Conservation (phyloP, 2,113 vertebrate species). For the Rafetus swinhoei region DNA sequence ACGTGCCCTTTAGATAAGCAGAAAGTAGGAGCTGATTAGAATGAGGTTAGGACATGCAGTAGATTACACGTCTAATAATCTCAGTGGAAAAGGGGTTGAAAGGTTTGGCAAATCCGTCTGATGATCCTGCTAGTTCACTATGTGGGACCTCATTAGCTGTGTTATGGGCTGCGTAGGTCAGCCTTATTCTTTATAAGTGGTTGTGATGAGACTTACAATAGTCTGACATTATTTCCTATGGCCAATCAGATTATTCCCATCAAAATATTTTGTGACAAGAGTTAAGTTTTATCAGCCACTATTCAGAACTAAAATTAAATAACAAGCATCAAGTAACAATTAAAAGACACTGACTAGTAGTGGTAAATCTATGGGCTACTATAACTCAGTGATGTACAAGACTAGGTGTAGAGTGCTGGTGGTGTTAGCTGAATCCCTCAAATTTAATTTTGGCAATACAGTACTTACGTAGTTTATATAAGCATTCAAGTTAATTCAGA, state of each 20-base stretch:
- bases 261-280: background rate
- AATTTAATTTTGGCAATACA: background rate
- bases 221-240: background rate
- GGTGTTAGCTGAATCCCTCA: background rate
- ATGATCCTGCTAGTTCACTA: background rate
- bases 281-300: background rate
- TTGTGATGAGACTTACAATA: background rate
- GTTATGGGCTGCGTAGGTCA: accelerated
- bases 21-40: background rate
- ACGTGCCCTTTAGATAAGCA: background rate
- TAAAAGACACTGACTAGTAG: background rate
- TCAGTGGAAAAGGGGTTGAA: background rate
- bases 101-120: background rate
- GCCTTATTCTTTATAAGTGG: background rate
- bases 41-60: background rate
- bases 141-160: background rate
- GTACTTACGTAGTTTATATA: background rate
- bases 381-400: background rate
- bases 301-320: background rate
- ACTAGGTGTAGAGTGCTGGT: background rate
- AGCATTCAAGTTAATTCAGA: background rate
- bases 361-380: background rate
- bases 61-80: background rate
- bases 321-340: background rate
- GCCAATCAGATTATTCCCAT: background rate